Base-by-base conservation (phyloP, 2,888 invertebrate genomes). In the Acrobasis suavella region DNA sequence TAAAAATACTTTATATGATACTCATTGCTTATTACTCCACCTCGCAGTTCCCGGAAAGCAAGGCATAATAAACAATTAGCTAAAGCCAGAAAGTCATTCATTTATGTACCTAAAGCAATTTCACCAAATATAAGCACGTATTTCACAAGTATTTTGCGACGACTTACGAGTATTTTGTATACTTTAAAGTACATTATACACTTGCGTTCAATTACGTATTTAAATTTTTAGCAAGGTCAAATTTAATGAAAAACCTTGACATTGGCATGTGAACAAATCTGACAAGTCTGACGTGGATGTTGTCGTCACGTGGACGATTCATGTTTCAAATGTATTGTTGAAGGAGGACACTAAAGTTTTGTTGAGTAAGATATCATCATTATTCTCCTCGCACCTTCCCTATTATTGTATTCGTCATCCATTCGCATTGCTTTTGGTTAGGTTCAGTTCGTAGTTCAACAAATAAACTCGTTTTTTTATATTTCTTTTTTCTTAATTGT, bases 191-290 rank as follows among this genome's bases (percentile, higher is more conserved):
- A 42, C 12, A 42, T 42, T 42, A 42, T 22, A 14, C 12, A 42
- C 42, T 42, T 32, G 12, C 32, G 32, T 52, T 37, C 32, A 37
- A 22, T 14, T 2, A 51, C n/a, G 22, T 52, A 37, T 52, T 52
- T 37, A 22, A 52, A 52, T 52, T 52, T 51, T 52, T 51, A 37
- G 7, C 52, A 52, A 52, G 52, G 32, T 22, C 32, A 52, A n/a
- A 12, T 14, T 32, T 37, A 52, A 37, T 52, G 52, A 52, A 37
- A 52, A 12, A 6, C 52, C 52, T 52, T 52, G 52, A 52, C 52
- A 32, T 52, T 52, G 52, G 14, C 52, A 52, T 52, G 22, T 22
- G n/a, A 52, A 37, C 52, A 52, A 52, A 52, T n/a, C 14, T 17
- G 5, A 32, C 32, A 52, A 52, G 32, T n/a, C 14, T 46, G 46